Evolutionary conservation across 2,113 vertebrate species (phyloP), one percentile per base, ranked within the genome.

Genomic region (Himantopus leucocephalus): DNA sequence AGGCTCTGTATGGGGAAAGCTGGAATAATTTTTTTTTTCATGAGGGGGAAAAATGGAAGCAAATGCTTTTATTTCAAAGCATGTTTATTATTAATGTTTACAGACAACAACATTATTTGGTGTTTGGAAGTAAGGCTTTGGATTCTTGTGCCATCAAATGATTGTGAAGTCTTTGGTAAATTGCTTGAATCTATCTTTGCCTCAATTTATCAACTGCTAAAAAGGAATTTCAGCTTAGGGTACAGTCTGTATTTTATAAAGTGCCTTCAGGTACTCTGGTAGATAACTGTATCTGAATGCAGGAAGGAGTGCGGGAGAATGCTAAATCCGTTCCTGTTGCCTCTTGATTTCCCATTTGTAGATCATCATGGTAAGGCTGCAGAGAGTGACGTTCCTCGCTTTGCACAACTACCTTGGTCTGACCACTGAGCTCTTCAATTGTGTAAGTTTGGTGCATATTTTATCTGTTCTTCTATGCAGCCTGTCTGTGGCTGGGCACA

Each of bases 351-450:
- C 62, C 41, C 34, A 1, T 59, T 68, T 56, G 71, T 84, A 99
- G 99, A 99, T 99, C 88, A 99, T 99, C 97, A 99, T 99, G 99
- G 99, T 99, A 50, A 98, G 99, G 80, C 98, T 99, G 45, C 99
- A 99, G 97, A 98, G 99, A 91, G 99, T 99, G 86, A 99, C 99
- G 0, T 99, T 99, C 88, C 97, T 99, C 5, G 99, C 99, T 37
- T 93, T 99, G 84, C 99, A 99, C 97, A 99, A 99, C 98, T 99
- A 99, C 97, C 98, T 99, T 14, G 99, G 99, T 30, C 98, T 99
- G 94, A 99, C 99, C 23, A 99, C 98, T 0, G 99, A 99, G 96
- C 99, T 99, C 91, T 99, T 99, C 97, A 99, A 98, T 75, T 97
- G 98, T 48, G 99, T 99, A 85, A 97, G 99, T 98, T 12, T 55